phyloP scores from a whole-genome alignment of 2,797 vertebrate genomes.

The Melanotaenia parkinsoni region DNA sequence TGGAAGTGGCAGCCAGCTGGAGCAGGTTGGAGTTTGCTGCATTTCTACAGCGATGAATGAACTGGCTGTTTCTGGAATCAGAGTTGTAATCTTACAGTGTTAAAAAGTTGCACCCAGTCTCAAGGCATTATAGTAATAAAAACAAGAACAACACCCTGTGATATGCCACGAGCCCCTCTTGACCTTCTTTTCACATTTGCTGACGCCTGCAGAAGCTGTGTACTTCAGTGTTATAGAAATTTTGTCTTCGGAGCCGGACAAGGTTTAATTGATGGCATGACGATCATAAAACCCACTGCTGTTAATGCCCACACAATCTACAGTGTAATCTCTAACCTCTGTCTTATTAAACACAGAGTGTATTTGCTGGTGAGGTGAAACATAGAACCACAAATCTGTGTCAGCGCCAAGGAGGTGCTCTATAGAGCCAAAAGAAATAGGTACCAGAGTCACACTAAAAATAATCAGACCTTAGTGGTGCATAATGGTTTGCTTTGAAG shows the following conservation, averaged over 20 bases:
- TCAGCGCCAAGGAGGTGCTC: slow-evolving; percentile 53
- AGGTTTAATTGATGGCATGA: slow-evolving; percentile 53
- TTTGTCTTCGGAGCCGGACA: slow-evolving; percentile 53
- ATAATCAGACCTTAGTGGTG: slow-evolving; percentile 73
- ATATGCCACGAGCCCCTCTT: slow-evolving; percentile 36
- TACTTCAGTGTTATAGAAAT: slow-evolving; percentile 18
- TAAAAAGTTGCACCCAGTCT: slow-evolving; percentile 21
- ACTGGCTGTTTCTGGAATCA: slow-evolving; percentile 29
- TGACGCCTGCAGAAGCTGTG: slow-evolving; percentile 45
- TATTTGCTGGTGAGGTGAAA: slow-evolving; percentile 63
- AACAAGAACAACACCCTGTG: slow-evolving; percentile 46
- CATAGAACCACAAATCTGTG: slow-evolving; percentile 57
- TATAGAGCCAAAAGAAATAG: slow-evolving; percentile 72
- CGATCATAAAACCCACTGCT: slow-evolving; percentile 57
- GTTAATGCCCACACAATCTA: slow-evolving; percentile 58
- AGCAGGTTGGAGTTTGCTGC: slow-evolving; percentile 39
- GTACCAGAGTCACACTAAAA: slow-evolving; percentile 62
- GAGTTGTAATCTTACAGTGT: slow-evolving; percentile 30
- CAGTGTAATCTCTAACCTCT: slow-evolving; percentile 60
- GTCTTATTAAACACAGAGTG: slow-evolving; percentile 59
- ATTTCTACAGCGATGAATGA: slow-evolving; percentile 40
- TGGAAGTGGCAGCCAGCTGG: slow-evolving; percentile 44
- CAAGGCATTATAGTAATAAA: slow-evolving; percentile 42
- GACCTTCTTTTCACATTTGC: slow-evolving; percentile 55
- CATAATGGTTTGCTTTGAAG: slow-evolving; percentile 76